phyloP scores from a whole-genome alignment of 2,797 vertebrate species.

The Avahi laniger region DNA sequence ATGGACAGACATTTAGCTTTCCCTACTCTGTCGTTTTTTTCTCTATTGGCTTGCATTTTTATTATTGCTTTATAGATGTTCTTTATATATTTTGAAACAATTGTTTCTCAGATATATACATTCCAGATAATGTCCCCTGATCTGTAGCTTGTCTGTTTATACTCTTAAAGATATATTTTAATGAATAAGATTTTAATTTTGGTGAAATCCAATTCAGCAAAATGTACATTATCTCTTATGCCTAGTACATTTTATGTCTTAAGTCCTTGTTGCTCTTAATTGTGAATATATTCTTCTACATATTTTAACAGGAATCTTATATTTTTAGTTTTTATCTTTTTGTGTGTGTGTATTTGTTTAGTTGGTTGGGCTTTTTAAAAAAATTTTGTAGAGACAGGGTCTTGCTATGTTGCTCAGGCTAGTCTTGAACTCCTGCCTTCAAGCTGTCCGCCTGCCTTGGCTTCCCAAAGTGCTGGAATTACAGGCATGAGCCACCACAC shows the following conservation, averaged over 20 bases:
- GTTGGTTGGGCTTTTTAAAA: no score
- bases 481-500: no score
- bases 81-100: background rate
- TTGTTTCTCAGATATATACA: background rate
- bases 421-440: no score
- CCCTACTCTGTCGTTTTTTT: background rate
- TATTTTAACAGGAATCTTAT: background rate
- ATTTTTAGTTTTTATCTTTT: background rate
- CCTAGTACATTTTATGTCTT: background rate
- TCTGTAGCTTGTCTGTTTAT: background rate
- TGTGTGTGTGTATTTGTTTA: no score
- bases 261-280: background rate
- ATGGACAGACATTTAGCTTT: background rate
- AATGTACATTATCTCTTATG: background rate
- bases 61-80: background rate
- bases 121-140: background rate
- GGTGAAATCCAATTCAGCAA: background rate
- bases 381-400: no score
- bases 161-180: background rate
- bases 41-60: background rate
- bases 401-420: no score
- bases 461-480: no score
- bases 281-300: background rate
- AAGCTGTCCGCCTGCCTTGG: no score
- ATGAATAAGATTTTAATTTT: background rate